A percentile compares a stretch with the other conserved stretches of the same genome.
Evolutionary conservation across 2,888 invertebrate genomes (phyloP).

Genomic region (Xestia xanthographa): DNA sequence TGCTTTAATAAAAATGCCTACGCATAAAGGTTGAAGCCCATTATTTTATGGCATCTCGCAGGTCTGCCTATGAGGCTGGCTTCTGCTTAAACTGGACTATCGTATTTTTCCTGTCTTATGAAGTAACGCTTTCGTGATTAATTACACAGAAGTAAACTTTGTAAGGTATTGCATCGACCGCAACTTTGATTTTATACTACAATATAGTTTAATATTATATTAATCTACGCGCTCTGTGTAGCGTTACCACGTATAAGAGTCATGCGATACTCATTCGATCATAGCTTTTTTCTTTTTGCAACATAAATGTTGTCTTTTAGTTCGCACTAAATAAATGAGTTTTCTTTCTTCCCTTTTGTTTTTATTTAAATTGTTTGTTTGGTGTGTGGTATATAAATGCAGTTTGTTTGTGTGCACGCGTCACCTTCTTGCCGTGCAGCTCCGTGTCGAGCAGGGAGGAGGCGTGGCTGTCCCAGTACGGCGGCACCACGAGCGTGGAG

Average conservation of each 20-base stretch:
- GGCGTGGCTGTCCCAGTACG: slow-evolving; percentile 90
- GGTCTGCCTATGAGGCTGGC: not conserved
- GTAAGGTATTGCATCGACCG: not conserved
- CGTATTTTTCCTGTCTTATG: no score
- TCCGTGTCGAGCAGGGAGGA: slow-evolving; percentile 96
- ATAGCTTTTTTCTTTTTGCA: not conserved
- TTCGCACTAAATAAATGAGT: not conserved
- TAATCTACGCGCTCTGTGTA: not conserved
- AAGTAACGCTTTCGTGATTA: not conserved
- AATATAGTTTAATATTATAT: no score
- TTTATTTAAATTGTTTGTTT: not conserved
- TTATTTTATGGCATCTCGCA: not conserved
- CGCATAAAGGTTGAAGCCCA: not conserved
- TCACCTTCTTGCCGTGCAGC: slow-evolving; percentile 94
- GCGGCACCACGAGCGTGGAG: slow-evolving; percentile 97
- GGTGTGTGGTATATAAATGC: not conserved
- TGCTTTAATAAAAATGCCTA: not conserved
- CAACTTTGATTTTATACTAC: not conserved
- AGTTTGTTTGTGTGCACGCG: no score
- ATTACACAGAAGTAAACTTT: not conserved
- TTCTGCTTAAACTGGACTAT: not conserved
- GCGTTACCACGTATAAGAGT: not conserved
- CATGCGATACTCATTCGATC: not conserved
- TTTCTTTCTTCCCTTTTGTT: not conserved
- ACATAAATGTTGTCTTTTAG: not conserved